Evolutionary conservation across 2,888 invertebrate species (phyloP).

Genomic region (Calameuta pallipes): DNA sequence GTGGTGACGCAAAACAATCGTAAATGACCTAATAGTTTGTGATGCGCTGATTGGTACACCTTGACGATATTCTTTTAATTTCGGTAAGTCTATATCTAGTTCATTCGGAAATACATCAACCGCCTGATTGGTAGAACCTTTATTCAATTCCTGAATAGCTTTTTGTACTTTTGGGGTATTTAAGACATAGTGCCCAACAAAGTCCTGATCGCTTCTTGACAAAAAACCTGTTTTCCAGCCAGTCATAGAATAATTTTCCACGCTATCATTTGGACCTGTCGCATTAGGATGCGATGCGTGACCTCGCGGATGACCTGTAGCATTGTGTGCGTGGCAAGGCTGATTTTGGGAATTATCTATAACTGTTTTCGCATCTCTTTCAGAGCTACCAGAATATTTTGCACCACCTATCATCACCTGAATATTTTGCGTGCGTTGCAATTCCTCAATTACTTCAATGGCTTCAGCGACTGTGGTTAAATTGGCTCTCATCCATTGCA

Average conservation of each 20-base stretch:
- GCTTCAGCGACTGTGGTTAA: slow-evolving; percentile 22
- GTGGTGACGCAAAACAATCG: slow-evolving; percentile 45
- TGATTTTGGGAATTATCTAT: slow-evolving; percentile 46
- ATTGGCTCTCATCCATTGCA: slow-evolving; percentile 30
- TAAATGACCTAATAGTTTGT: slow-evolving; percentile 24
- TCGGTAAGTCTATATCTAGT: slow-evolving; percentile 28
- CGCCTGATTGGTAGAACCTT: slow-evolving; percentile 3
- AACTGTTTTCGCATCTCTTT: slow-evolving; percentile 29
- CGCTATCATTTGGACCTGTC: slow-evolving; percentile 31
- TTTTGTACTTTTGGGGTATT: slow-evolving; percentile 9
- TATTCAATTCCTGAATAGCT: slow-evolving; percentile 40
- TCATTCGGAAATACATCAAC: slow-evolving; percentile 11
- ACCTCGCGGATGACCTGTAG: slow-evolving; percentile 47
- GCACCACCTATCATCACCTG: slow-evolving; percentile 46
- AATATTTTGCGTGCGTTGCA: neutral
- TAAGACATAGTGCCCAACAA: slow-evolving; percentile 36
- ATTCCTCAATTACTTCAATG: slow-evolving; percentile 23
- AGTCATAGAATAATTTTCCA: slow-evolving; percentile 45
- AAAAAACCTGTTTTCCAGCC: slow-evolving; percentile 45
- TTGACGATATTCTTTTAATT: slow-evolving; percentile 28
- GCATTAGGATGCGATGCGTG: slow-evolving; percentile 41
- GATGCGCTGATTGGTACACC: slow-evolving; percentile 14
- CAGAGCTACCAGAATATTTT: slow-evolving; percentile 35
- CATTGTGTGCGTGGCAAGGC: slow-evolving; percentile 16
- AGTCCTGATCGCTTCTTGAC: slow-evolving; percentile 40